These are phyloP conservation scores for Strix occidentalis DNA, from an alignment of 2,797 vertebrate species.

Conservation along the genomic window DNA sequence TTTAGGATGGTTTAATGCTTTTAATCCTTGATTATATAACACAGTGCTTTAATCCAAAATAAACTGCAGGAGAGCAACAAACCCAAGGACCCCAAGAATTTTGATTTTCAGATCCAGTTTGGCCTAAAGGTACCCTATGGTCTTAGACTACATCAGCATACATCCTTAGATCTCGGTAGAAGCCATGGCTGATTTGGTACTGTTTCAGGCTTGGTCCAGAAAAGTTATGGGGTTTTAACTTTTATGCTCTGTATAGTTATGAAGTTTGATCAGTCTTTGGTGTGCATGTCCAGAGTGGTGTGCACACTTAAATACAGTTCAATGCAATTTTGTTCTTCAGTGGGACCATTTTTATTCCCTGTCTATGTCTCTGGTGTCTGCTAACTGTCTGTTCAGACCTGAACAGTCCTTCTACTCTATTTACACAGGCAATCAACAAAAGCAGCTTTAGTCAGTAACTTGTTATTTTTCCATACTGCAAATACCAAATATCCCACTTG, in stretches of 20 bases:
- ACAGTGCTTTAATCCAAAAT: slow-evolving; percentile 3
- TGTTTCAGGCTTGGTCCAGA: background rate
- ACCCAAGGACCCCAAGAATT: background rate
- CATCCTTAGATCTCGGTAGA: background rate
- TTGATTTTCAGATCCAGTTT: background rate
- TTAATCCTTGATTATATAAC: slow-evolving; percentile 28
- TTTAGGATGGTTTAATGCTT: background rate
- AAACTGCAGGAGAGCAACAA: background rate
- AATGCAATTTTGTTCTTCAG: background rate
- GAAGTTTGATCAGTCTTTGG: background rate
- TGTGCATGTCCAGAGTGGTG: background rate
- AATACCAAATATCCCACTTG: background rate
- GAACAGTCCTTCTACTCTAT: background rate
- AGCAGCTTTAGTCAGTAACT: background rate
- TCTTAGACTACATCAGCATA: background rate
- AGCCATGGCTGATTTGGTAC: background rate
- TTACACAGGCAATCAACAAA: background rate
- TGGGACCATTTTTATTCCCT: background rate
- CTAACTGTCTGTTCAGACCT: background rate
- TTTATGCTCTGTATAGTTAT: background rate
- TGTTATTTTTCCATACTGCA: background rate
- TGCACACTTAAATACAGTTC: background rate
- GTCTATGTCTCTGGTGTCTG: background rate
- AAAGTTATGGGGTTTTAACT: background rate
- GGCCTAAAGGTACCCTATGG: background rate